Conservation (phyloP, 1,140 invertebrate species). For the Frieseomelitta varia region DNA sequence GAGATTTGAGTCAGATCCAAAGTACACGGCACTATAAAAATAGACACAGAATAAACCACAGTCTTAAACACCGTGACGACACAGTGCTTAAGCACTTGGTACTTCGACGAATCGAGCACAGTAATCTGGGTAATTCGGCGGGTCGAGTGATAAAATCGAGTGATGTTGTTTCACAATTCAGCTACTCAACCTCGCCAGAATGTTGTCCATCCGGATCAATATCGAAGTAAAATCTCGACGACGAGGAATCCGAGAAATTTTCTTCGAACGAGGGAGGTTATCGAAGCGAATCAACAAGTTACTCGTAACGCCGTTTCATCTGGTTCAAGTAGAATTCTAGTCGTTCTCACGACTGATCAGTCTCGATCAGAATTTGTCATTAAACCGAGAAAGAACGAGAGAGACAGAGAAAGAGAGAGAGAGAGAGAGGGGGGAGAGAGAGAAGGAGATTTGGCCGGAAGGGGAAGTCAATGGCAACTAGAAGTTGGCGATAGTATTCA, state of each 20-base stretch:
- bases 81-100: too few species aligned
- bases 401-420: too few species aligned
- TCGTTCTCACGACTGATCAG: not conserved
- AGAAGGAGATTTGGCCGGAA: not conserved
- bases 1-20: too few species aligned
- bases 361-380: not conserved
- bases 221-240: not conserved
- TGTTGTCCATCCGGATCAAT: not conserved
- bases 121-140: too few species aligned
- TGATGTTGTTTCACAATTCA: not conserved
- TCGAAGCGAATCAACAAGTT: slow-evolving; percentile 15
- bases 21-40: too few species aligned
- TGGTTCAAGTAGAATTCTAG: not conserved
- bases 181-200: not conserved
- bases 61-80: too few species aligned
- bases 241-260: not conserved
- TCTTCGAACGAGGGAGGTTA: not conserved
- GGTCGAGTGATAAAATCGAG: too few species aligned
- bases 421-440: too few species aligned
- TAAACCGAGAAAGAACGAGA: too few species aligned
- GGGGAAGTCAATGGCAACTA: not conserved
- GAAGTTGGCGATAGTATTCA: not conserved
- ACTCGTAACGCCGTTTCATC: not conserved
- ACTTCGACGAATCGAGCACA: too few species aligned
- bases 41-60: too few species aligned